Evolutionary conservation across 1,140 invertebrate species (phyloP).

Genomic region (Belonocnema kinseyi): DNA sequence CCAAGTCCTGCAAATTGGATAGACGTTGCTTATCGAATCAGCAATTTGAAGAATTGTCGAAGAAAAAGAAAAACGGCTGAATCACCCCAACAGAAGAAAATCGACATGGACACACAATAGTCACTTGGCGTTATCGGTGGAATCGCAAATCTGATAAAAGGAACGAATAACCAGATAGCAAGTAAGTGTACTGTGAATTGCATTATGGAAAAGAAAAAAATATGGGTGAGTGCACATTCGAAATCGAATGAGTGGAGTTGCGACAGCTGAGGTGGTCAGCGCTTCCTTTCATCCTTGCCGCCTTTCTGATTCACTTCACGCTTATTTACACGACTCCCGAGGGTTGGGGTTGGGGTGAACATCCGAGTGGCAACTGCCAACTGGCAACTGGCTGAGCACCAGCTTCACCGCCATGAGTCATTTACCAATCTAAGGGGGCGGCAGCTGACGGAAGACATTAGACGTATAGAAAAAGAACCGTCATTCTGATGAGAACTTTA

Average conservation of each 20-base stretch:
- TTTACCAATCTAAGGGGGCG: constrained; percentile 2
- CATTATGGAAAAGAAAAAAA: constrained; percentile 39
- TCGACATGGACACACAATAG: not conserved
- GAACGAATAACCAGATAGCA: not conserved
- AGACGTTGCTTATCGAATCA: not conserved
- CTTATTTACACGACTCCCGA: constrained; percentile 46
- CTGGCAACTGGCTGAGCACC: not conserved
- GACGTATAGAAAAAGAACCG: not conserved
- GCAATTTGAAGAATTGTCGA: not conserved
- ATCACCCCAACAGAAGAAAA: not conserved
- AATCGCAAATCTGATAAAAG: not conserved
- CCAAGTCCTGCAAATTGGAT: no score
- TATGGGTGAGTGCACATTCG: constrained; percentile 24
- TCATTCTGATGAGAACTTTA: not conserved
- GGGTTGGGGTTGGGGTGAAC: constrained; percentile 32
- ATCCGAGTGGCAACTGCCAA: constrained; percentile 16
- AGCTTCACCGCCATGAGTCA: not conserved
- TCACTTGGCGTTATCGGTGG: constrained; percentile 13
- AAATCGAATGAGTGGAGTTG: constrained; percentile 32
- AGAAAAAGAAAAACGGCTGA: not conserved
- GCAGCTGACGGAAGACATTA: constrained; percentile 27
- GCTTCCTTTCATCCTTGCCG: constrained; percentile 52
- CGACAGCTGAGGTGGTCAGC: constrained; percentile 47
- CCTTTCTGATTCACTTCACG: constrained; percentile 54
- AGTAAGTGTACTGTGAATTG: constrained; percentile 17